Evolutionary conservation across 1,140 invertebrate species (phyloP).

Genomic region (Cotesia glomerata): DNA sequence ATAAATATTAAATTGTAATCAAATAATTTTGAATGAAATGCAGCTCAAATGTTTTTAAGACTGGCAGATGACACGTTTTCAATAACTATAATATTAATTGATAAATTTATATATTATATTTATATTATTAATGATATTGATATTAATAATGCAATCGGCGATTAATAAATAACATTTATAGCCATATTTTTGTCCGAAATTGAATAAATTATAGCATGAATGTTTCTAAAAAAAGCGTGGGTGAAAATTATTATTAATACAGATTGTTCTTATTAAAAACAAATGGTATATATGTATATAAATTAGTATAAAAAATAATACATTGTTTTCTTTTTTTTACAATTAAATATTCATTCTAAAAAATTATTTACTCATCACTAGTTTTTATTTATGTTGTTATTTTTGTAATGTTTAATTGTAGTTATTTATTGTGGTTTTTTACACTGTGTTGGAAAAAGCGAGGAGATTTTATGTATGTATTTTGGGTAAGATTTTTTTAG

Average conservation of each 20-base stretch:
- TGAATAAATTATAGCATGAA: constrained; percentile 20
- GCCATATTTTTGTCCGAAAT: constrained; percentile 31
- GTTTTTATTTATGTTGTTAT: no score
- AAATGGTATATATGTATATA: neutral
- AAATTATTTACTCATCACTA: no score
- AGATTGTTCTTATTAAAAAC: neutral
- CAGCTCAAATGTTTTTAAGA: constrained; percentile 49
- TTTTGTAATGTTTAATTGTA: no score
- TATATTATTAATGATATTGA: neutral
- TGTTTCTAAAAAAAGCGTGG: constrained; percentile 14
- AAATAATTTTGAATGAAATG: constrained; percentile 28
- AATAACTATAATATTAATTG: constrained; percentile 30
- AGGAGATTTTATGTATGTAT: no score
- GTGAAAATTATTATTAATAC: constrained; percentile 14
- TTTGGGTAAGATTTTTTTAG: no score
- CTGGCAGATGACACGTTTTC: constrained; percentile 52
- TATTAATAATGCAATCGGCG: no score
- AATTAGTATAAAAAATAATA: neutral
- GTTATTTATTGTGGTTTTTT: no score
- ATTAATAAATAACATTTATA: neutral
- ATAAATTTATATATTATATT: neutral
- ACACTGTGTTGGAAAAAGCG: no score
- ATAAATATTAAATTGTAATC: constrained; percentile 18
- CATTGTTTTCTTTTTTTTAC: neutral
- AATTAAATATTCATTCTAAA: no score